Evolutionary conservation across 1,140 invertebrate genomes (phyloP), one percentile per base, ranked within the genome.

Genomic region (Thaumatotibia leucotreta): DNA sequence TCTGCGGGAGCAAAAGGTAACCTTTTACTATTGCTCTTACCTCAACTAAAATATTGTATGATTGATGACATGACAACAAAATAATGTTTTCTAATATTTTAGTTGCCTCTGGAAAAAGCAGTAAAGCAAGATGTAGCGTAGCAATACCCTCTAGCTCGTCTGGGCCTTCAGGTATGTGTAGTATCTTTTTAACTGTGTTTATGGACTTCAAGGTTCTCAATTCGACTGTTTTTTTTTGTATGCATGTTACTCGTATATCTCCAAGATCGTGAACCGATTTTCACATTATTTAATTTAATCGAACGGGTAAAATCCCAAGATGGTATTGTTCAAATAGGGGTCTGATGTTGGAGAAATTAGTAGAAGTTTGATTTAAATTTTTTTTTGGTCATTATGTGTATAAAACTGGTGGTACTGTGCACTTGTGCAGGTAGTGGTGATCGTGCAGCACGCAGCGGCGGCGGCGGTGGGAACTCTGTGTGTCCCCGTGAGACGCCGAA

Each of bases 401-500:
- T n/a, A n/a, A n/a, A n/a, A n/a, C n/a, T n/a, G 31, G 35, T 39
- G 11, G 32, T 39, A 39, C 14, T 17, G 1, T 39, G 10, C 8
- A 39, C 49, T 61, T 50, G 39, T 65, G 11, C 65, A 75, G 80
- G 76, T 1, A 66, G 58, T 22, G 29, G 72, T 49, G 76, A 82
- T 0, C 75, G 74, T 4, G 65, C 70, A 3, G 73, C 74, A 0
- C 68, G 68, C 11, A 72, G 67, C 17, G 66, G 75, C 52, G 79
- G 80, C 1, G 78, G 80, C 1, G 87, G 91, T 24, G 92, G 92
- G 2, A 92, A 93, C 72, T 77, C 92, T 0, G 90, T 91, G 20
- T 91, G 86, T 74, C 91, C 88, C 0, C 74, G 92, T 31, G 90
- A 92, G 63, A 93, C 90, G 3, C 92, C 92, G 0, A 83, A 83